These are phyloP conservation scores for Aleiodes alternator DNA, from an alignment of 2,888 invertebrate species.

Conservation along the genomic window DNA sequence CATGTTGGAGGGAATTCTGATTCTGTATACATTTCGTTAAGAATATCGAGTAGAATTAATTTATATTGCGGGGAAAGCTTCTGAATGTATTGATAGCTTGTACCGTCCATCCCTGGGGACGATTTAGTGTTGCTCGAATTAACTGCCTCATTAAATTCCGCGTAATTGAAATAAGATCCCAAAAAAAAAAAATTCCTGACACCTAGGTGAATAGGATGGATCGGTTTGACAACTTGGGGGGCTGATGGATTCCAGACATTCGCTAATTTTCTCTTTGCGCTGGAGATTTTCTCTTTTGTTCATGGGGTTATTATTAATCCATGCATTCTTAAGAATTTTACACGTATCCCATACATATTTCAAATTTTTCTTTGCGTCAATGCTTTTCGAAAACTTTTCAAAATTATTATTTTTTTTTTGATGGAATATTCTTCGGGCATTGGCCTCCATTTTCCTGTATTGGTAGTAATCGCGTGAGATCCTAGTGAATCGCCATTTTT, in stretches of 20 bases:
- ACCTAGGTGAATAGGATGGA: not conserved
- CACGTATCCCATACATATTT: constrained; percentile 46
- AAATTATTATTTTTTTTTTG: not conserved
- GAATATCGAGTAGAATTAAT: constrained; percentile 48
- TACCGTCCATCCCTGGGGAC: constrained; percentile 50
- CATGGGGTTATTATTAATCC: constrained; percentile 32
- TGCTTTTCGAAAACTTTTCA: no score
- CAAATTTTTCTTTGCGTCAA: not conserved
- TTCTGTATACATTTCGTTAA: constrained; percentile 45
- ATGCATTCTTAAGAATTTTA: constrained; percentile 47
- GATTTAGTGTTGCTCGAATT: not conserved
- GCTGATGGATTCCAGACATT: constrained; percentile 23
- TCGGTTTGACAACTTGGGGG: constrained; percentile 31
- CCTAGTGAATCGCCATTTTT: constrained; percentile 1
- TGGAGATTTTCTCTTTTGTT: not conserved
- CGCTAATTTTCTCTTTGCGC: not conserved
- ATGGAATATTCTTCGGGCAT: not conserved
- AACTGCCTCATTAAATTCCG: constrained; percentile 47
- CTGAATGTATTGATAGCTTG: constrained; percentile 44
- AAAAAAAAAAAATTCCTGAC: not conserved
- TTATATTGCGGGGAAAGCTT: constrained; percentile 41
- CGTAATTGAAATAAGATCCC: constrained; percentile 40
- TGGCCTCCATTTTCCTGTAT: not conserved
- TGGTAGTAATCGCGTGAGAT: not conserved
- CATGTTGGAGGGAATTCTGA: constrained; percentile 37